These are phyloP conservation scores for Alcedo quadribrachys DNA, from an alignment of 2,797 vertebrate species.

Conservation along the genomic window DNA sequence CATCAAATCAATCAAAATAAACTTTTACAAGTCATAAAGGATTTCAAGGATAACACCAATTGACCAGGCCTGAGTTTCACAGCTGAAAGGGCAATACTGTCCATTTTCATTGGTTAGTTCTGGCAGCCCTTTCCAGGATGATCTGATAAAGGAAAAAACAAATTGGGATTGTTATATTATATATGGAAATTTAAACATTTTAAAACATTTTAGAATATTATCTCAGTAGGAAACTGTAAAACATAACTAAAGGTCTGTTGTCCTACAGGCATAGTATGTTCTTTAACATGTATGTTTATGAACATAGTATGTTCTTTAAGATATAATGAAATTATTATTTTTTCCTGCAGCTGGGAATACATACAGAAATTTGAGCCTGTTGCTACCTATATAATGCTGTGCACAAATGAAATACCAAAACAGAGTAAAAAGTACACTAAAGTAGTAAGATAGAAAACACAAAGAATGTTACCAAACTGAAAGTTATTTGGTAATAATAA, in stretches of 20 bases:
- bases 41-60: constrained; percentile 89
- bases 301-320: not conserved
- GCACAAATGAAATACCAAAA: not conserved
- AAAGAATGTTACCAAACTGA: not conserved
- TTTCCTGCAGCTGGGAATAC: not conserved
- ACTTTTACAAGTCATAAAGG: constrained; percentile 87
- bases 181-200: not conserved
- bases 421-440: not conserved
- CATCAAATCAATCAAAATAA: constrained; percentile 8
- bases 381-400: not conserved
- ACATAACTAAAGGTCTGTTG: not conserved
- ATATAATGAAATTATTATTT: not conserved
- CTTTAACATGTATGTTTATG: not conserved
- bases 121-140: constrained; percentile 95
- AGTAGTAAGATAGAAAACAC: not conserved
- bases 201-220: not conserved
- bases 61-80: constrained; percentile 97
- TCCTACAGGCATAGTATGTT: not conserved
- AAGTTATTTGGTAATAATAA: not conserved
- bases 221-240: not conserved
- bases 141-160: constrained; percentile 77
- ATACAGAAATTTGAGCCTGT: not conserved
- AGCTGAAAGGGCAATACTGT: constrained; percentile 92
- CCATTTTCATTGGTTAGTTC: constrained; percentile 96
- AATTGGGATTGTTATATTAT: not conserved